Conservation (phyloP, 2,797 vertebrate genomes). For the Melanotaenia boesemani region DNA sequence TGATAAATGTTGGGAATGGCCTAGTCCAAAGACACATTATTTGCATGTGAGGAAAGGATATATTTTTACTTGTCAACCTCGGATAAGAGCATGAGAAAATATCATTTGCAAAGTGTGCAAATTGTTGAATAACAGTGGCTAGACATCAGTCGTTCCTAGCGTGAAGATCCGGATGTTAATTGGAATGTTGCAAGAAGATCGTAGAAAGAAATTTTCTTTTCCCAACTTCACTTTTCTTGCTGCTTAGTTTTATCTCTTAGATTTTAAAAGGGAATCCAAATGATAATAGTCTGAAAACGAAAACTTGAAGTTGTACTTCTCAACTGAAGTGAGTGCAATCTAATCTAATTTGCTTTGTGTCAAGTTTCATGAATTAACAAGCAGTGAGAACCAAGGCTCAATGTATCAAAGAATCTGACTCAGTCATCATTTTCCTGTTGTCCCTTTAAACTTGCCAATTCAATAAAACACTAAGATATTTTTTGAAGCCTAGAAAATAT, state of each 20-base stretch:
- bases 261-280: background rate
- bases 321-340: background rate
- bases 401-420: background rate
- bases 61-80: conserved; percentile 60
- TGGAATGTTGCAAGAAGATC: background rate
- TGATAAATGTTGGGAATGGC: conserved; percentile 72
- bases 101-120: conserved; percentile 45
- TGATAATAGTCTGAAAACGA: background rate
- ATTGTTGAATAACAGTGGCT: conserved; percentile 39
- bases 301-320: background rate
- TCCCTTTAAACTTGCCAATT: conserved; percentile 3
- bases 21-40: conserved; percentile 55
- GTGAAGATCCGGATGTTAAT: background rate
- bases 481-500: conserved; percentile 18
- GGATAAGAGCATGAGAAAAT: conserved; percentile 61
- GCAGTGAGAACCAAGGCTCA: background rate
- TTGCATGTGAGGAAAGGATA: conserved; percentile 70
- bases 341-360: background rate
- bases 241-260: background rate
- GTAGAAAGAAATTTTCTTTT: background rate
- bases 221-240: background rate
- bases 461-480: conserved; percentile 4
- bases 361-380: background rate
- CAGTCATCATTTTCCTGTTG: background rate
- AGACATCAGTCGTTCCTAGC: conserved; percentile 11